A percentile compares a stretch with the other conserved stretches of the same genome.
Evolutionary conservation across 2,797 vertebrate species (phyloP).

Genomic region (Eremophila alpestris): DNA sequence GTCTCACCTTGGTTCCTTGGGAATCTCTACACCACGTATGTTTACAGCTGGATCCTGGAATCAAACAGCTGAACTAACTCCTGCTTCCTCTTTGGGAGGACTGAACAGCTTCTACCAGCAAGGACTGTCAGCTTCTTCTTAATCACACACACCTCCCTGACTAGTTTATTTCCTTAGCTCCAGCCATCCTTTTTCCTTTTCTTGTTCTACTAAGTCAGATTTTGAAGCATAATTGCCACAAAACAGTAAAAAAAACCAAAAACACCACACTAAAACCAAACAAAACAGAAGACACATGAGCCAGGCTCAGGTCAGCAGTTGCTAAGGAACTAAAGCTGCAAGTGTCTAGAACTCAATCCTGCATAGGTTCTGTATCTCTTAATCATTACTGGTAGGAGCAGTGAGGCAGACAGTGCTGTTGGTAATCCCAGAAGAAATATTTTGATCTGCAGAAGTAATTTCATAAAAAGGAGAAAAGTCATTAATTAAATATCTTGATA

Average conservation of each 20-base stretch:
- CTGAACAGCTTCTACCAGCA: not conserved
- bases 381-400: not conserved
- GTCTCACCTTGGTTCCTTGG: not conserved
- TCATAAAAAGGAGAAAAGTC: not conserved
- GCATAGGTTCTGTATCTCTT: not conserved
- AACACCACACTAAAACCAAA: no score
- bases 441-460: not conserved
- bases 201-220: not conserved
- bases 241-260: not conserved
- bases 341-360: not conserved
- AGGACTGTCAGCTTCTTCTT: not conserved
- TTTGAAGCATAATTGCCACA: not conserved
- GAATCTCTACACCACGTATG: accelerated
- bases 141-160: not conserved
- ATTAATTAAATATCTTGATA: not conserved
- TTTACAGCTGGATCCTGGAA: not conserved
- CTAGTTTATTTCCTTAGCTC: not conserved
- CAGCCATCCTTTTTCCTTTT: not conserved
- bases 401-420: not conserved
- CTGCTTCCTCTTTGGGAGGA: not conserved
- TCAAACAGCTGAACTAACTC: not conserved
- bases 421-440: not conserved
- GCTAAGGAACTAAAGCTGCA: not conserved
- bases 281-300: not conserved
- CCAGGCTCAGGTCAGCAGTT: not conserved